Percentiles rank a stretch among this genome's conserved stretches.
These are phyloP conservation scores for Dyspetes luteomarginatus DNA, from an alignment of 2,888 invertebrate genomes.

Conservation along the genomic window DNA sequence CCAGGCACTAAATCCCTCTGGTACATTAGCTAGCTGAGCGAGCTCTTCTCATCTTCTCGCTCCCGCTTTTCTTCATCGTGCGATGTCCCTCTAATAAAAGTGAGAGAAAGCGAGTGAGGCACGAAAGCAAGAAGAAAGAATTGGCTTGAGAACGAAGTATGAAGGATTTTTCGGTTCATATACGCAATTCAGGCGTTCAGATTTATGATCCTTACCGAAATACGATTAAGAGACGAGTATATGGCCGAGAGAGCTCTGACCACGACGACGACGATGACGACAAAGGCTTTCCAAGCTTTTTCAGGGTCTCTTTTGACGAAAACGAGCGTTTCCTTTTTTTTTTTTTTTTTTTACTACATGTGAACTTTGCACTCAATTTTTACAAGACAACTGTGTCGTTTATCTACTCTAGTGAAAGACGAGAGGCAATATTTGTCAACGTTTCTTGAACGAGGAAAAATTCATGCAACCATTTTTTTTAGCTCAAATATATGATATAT, in stretches of 20 bases:
- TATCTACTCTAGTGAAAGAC: conserved; percentile 45
- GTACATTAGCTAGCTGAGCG: conserved; percentile 59
- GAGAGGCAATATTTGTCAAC: conserved; percentile 71
- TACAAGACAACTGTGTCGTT: conserved; percentile 60
- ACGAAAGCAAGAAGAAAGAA: conserved; percentile 33
- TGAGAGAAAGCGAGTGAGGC: conserved; percentile 10
- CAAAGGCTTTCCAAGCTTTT: conserved; percentile 40
- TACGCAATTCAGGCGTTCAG: conserved; percentile 63
- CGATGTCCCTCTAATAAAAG: conserved; percentile 6
- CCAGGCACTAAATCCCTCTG: conserved; percentile 62
- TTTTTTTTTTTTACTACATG: conserved; percentile 34
- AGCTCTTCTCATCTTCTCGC: conserved; percentile 35
- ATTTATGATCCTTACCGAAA: conserved; percentile 74
- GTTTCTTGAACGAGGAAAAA: conserved; percentile 32
- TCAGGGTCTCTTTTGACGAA: conserved; percentile 20
- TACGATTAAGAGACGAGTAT: conserved; percentile 71
- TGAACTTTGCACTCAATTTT: conserved; percentile 57
- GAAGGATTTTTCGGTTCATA: conserved; percentile 36
- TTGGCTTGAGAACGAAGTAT: conserved; percentile 41
- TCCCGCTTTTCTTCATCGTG: conserved; percentile 32
- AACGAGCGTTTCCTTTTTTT: conserved; percentile 27
- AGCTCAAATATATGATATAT: conserved; percentile 8
- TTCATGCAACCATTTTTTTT: conserved; percentile 15
- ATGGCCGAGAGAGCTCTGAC: conserved; percentile 60
- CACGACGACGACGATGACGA: conserved; percentile 62